Base-by-base conservation (phyloP, 2,797 vertebrate species). In the Echiichthys vipera region DNA sequence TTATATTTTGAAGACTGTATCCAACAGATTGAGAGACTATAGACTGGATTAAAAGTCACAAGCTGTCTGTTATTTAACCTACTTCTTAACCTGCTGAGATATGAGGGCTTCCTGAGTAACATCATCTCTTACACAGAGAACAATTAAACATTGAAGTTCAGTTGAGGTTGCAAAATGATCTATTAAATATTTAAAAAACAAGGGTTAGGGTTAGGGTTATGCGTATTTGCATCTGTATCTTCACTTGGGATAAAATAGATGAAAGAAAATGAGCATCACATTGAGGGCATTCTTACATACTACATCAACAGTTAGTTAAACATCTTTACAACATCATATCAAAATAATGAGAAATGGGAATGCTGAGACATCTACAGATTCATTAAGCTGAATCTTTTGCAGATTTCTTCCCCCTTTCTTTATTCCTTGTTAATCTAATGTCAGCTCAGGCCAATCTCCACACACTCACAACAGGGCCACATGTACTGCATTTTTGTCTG, bases 321-420 rank as follows among this genome's bases (percentile, higher is more conserved):
- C n/a, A 15, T 58, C n/a, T 39, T 68, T 49, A 20, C n/a, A 57
- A 29, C 34, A 37, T 24, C 20, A 45, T 50, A 58, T 69, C 45
- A 59, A 50, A 69, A 47, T 59, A 40, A 69, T 50, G 25, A 30
- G n/a, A 58, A 40, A 30, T 32, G n/a, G 50, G 55, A 42, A 59
- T 4, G 36, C 43, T 58, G 27, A 24, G 36, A 50, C 13, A 45
- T 8, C 54, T 17, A 30, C 43, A 22, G 55, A 50, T 30, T 59
- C 55, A 69, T 69, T 40, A 49, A 58, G n/a, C 18, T 22, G 51
- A 37, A 45, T n/a, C n/a, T n/a, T n/a, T n/a, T n/a, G n/a, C n/a
- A n/a, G n/a, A n/a, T n/a, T n/a, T n/a, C n/a, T n/a, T n/a, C n/a
- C n/a, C n/a, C n/a, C n/a, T n/a, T n/a, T n/a, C n/a, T n/a, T n/a